Base-by-base conservation (phyloP, 2,113 vertebrate species). In the Sinosuthora webbiana region DNA sequence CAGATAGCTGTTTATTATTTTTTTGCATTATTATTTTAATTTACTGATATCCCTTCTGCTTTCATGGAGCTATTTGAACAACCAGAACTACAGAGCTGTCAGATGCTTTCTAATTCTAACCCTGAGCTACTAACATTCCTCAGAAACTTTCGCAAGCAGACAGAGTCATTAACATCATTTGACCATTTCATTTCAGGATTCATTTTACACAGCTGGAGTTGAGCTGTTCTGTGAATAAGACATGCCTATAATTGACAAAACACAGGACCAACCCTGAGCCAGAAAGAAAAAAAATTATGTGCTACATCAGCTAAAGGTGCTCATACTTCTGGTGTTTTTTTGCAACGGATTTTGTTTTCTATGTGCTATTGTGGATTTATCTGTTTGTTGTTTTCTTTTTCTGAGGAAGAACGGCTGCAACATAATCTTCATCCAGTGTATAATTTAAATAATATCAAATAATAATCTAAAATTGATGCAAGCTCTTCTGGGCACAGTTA, bases 131-230 rank as follows among this genome's bases (percentile, higher is more conserved):
- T 89, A 90, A 92, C 94, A 89, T 89, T 96, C 88, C 88, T 95
- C 93, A 92, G 88, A 93, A 96, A 97, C 88, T 97, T 97, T 90
- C 2, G 0, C 64, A 73, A 75, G 71, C 68, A 83, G 88, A 88
- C 76, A 78, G 70, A 95, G 52, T 92, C 93, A 94, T 96, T 96
- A 97, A 95, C 92, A 94, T 97, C 95, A 86, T 95, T 96, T 83
- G 86, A 88, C 79, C 92, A 90, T 96, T 96, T 83, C 91, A 74
- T 96, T 95, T 96, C 84, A 86, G 79, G 52, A 93, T 80, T 86
- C 83, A 81, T 96, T 94, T 94, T 95, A 93, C 92, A 75, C 94
- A 92, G 88, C 92, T 94, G 94, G 92, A 93, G 93, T 73, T 60
- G 90, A 96, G 80, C 53, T 75, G 59, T 41, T 90, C 87, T 89